Evolutionary conservation across 2,888 invertebrate species (phyloP).

Genomic region (Coelinius sp.): DNA sequence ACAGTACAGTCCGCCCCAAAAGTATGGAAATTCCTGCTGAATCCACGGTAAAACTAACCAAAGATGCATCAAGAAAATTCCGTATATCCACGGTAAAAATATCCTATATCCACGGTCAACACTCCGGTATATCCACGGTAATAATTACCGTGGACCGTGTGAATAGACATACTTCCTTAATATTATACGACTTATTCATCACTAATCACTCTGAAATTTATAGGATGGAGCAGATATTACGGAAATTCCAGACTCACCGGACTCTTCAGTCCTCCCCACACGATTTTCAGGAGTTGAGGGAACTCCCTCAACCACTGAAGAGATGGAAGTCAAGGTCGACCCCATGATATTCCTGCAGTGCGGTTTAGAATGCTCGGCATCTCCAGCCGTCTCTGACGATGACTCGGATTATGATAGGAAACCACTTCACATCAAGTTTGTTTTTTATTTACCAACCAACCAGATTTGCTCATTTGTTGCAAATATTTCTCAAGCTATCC

Average conservation of each 20-base stretch:
- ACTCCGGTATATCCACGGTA: no score
- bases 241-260: conserved; percentile 48
- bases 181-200: no score
- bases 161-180: no score
- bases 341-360: conserved; percentile 79
- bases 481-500: no score
- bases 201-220: not conserved
- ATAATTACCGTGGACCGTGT: no score
- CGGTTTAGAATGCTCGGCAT: conserved; percentile 70
- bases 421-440: conserved; percentile 42
- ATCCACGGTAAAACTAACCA: no score
- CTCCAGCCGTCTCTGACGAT: conserved; percentile 60
- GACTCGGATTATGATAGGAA: conserved; percentile 66
- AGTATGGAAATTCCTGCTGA: no score
- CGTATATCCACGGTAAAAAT: no score
- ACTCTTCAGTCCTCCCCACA: not conserved
- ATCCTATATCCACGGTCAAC: no score
- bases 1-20: no score
- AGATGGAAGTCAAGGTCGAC: conserved; percentile 80
- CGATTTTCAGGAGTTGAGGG: conserved; percentile 42
- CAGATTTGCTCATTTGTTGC: conserved; percentile 18
- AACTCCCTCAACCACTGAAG: conserved; percentile 64
- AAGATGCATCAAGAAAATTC: no score
- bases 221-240: conserved; percentile 53
- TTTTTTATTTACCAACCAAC: not conserved